Percentiles rank a stretch among this genome's conserved stretches.
Conservation (phyloP, 2,888 invertebrate genomes). For the Platycheirus rosarum region DNA sequence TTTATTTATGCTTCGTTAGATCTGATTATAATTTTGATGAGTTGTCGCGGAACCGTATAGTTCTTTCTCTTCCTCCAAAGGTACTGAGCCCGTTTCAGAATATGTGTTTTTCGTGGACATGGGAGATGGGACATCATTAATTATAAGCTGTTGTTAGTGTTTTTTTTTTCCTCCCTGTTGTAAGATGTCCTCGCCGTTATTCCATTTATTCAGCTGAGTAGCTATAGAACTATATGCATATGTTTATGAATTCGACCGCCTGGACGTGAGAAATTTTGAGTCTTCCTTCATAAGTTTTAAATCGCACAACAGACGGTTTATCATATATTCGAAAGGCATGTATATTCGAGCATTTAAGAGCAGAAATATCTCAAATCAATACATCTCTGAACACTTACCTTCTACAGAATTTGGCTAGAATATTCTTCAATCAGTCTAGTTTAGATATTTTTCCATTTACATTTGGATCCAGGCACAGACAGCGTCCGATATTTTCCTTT, state of each 20-base stretch:
- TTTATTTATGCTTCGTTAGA: slow-evolving; percentile 77
- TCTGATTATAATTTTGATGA: slow-evolving; percentile 75
- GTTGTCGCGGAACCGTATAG: slow-evolving; percentile 73
- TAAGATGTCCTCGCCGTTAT: neutral
- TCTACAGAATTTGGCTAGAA: no score
- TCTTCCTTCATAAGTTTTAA: slow-evolving; percentile 4
- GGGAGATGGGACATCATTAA: no score
- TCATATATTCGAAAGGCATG: neutral
- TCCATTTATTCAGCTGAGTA: slow-evolving; percentile 1
- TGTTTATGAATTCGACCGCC: neutral
- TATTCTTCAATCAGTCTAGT: no score
- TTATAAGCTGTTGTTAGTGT: slow-evolving; percentile 53
- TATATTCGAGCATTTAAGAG: no score
- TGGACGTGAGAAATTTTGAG: slow-evolving; percentile 46
- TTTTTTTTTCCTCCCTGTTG: slow-evolving; percentile 18
- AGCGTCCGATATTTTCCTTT: no score
- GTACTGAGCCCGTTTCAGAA: neutral
- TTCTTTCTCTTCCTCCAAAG: slow-evolving; percentile 32
- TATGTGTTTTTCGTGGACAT: slow-evolving; percentile 57
- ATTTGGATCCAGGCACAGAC: no score
- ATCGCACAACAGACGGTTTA: slow-evolving; percentile 4
- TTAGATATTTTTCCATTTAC: no score
- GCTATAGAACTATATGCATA: slow-evolving; percentile 42
- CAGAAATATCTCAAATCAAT: no score
- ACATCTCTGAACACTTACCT: no score